Evolutionary conservation across 2,888 invertebrate genomes (phyloP), one percentile per base, ranked within the genome.

Genomic region (Augiades crinisus): DNA sequence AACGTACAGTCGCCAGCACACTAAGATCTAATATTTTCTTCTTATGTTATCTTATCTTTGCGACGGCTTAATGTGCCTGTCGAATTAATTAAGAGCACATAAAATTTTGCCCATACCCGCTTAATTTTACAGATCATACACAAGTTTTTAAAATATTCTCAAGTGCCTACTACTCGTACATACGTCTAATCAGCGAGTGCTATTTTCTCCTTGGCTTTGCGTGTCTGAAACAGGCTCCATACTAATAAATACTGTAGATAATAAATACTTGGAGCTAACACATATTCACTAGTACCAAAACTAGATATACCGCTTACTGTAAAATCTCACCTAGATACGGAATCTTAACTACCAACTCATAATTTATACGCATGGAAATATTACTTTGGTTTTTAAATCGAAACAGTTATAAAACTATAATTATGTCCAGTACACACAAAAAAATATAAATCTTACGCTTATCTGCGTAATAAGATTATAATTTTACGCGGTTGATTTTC

Each of bases 271-370:
- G 13, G 24, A 7, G 37, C 6, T 22, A 36, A n/a, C 47, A 47
- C n/a, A 47, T 38, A 38, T 31, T 47, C 47, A 33, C 46, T 19
- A 10, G 14, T 24, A 33, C 31, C 38, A 22, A 38, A 38, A 47
- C 47, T 31, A 36, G 36, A 36, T 46, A 27, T 27, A 46, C 46
- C 17, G 17, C 36, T 46, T 36, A 17, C 36, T 27, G 34, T 37
- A 17, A 46, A 44, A 33, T 44, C 43, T 44, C 21, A 41, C 27
- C 41, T 24, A 41, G 41, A 41, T 44, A 44, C 31, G n/a, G 43
- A 21, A 44, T 44, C 40, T 41, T 31, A 13, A 33, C 31, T 12
- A 33, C 17, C 30, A 17, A 44, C 31, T 31, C 19, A 21, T 44
- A 44, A 44, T 31, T 31, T 44, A 44, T 24, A 24, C 8, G 7